Evolutionary conservation across 2,113 vertebrate genomes (phyloP).

Genomic region (Neofelis nebulosa): DNA sequence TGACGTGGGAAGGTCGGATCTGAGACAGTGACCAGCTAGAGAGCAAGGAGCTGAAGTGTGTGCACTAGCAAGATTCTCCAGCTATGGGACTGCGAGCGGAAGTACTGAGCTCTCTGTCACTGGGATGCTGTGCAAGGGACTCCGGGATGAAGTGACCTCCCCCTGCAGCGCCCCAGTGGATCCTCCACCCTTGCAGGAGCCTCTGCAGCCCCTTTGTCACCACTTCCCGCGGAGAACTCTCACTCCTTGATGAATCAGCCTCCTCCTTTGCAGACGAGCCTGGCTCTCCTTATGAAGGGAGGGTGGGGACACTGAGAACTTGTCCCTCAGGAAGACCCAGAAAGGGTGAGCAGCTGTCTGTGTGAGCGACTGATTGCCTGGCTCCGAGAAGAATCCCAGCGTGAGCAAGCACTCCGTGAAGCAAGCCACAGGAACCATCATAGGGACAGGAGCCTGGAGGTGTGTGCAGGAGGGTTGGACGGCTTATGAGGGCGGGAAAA

Average conservation of each 20-base stretch:
- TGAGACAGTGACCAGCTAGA: not conserved
- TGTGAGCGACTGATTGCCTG: not conserved
- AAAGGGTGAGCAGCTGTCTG: not conserved
- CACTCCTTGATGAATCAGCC: not conserved
- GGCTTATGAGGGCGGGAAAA: not conserved
- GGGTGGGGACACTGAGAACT: not conserved
- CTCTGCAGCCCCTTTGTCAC: not conserved
- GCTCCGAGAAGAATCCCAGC: not conserved
- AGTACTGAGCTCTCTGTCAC: not conserved
- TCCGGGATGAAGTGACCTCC: not conserved
- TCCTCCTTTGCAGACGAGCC: not conserved
- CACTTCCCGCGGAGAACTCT: not conserved
- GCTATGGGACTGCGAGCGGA: not conserved
- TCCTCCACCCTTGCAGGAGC: not conserved
- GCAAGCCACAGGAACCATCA: not conserved
- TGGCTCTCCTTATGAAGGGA: not conserved
- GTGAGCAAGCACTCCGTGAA: not conserved
- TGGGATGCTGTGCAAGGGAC: not conserved
- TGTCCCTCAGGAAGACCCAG: not conserved
- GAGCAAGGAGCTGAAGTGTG: not conserved
- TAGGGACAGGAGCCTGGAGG: not conserved
- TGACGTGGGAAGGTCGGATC: not conserved
- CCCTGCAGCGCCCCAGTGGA: not conserved
- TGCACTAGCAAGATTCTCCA: not conserved
- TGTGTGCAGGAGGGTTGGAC: not conserved